Evolutionary conservation across 2,113 vertebrate species (phyloP).

Genomic region (Emberiza fucata): DNA sequence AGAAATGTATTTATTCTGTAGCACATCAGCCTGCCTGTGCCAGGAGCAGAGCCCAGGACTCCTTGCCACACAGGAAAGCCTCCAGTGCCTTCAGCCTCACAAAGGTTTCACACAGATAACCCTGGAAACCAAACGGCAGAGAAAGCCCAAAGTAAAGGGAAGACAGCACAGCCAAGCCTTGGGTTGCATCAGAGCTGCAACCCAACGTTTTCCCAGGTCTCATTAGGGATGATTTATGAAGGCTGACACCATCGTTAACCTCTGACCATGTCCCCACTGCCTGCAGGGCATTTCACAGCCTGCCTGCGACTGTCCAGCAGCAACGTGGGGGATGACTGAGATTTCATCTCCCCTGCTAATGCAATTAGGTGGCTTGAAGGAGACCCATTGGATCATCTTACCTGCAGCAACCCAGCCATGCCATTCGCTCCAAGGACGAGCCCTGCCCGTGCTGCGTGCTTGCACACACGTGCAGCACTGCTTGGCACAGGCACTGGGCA

Average conservation of each 20-base stretch:
- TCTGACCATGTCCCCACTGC: background rate
- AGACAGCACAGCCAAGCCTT: background rate
- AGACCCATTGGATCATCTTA: background rate
- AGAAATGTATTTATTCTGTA: background rate
- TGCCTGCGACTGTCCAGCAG: background rate
- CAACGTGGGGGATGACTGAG: rapidly evolving
- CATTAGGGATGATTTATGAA: constrained; percentile 45
- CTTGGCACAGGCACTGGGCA: background rate
- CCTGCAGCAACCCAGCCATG: background rate
- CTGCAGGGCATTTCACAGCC: background rate
- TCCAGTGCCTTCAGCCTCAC: background rate
- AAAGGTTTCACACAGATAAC: background rate
- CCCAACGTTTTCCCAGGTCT: background rate
- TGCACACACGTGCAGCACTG: background rate
- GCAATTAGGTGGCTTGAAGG: background rate
- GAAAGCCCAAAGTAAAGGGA: background rate
- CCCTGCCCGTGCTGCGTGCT: rapidly evolving
- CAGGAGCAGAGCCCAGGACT: background rate
- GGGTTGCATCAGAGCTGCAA: background rate
- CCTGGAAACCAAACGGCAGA: background rate
- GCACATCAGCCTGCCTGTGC: background rate
- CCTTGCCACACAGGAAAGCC: background rate
- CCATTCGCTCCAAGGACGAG: rapidly evolving
- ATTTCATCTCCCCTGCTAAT: background rate
- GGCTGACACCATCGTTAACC: constrained; percentile 37